Conservation (phyloP, 2,888 invertebrate species). For the Scaeva pyrastri region DNA sequence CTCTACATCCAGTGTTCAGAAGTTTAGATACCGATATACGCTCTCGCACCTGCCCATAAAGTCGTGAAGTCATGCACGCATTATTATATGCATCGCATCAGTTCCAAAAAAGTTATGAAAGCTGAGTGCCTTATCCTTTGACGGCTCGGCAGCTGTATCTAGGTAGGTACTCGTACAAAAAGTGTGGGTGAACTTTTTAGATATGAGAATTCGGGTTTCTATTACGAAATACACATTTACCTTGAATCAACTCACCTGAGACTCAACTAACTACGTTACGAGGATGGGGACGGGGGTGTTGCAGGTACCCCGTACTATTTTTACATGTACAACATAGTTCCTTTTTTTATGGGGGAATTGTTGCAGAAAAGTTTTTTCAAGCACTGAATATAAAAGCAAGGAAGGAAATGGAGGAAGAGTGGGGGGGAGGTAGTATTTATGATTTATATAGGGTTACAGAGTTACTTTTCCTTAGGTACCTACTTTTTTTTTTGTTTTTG, state of each 20-base stretch:
- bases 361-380: constrained; percentile 1
- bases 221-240: not conserved
- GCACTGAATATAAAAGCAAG: not conserved
- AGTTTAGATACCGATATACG: not conserved
- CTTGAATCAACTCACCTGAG: constrained; percentile 6
- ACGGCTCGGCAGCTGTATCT: not conserved
- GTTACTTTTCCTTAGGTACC: too few species aligned
- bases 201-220: not conserved
- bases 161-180: not conserved
- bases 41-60: not conserved
- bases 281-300: too few species aligned
- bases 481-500: too few species aligned
- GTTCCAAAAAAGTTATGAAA: not conserved
- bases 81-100: not conserved
- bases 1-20: not conserved
- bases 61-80: not conserved
- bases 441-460: not conserved
- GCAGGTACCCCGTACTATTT: too few species aligned
- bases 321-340: too few species aligned
- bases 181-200: not conserved
- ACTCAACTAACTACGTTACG: not conserved
- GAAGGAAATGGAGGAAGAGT: not conserved
- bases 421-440: not conserved
- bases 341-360: not conserved
- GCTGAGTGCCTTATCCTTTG: not conserved